phyloP scores from a whole-genome alignment of 2,888 invertebrate species.

The Tortrix viridana region DNA sequence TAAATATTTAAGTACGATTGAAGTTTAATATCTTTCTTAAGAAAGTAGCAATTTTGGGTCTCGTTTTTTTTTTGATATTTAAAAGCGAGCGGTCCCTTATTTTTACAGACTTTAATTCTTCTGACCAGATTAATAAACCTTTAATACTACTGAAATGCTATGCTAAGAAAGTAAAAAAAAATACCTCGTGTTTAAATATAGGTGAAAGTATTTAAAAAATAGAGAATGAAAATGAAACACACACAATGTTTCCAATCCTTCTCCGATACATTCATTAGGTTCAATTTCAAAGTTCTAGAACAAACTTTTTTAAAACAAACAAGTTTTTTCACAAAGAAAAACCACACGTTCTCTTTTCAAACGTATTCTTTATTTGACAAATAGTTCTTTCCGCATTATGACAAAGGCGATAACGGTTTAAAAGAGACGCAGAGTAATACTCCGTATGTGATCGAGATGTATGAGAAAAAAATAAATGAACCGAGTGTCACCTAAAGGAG shows the following conservation, averaged over 20 bases:
- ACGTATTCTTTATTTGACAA: conserved; percentile 60
- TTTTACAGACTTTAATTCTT: too few species aligned
- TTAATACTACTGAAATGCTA: too few species aligned
- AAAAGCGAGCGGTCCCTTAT: background rate
- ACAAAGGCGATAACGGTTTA: conserved; percentile 74
- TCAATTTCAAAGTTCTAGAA: background rate
- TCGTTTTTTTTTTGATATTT: conserved; percentile 9
- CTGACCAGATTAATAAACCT: too few species aligned
- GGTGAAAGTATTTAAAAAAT: too few species aligned
- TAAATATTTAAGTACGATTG: conserved; percentile 61
- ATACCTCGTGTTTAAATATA: background rate
- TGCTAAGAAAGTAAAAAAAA: too few species aligned
- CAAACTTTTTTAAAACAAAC: background rate
- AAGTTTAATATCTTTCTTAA: conserved; percentile 45
- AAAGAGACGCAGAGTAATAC: conserved; percentile 72
- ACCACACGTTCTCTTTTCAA: conserved; percentile 19
- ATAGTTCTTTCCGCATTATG: conserved; percentile 68
- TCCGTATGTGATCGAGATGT: conserved; percentile 74
- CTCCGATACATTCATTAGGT: too few species aligned
- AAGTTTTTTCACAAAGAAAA: background rate
- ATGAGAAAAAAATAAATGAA: conserved; percentile 82
- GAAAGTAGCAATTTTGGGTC: conserved; percentile 23
- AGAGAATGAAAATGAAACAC: too few species aligned
- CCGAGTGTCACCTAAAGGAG: conserved; percentile 76
- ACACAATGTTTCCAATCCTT: too few species aligned